Percentiles rank a stretch among this genome's conserved stretches.
Conservation (phyloP, 2,797 vertebrate species). For the Knipowitschia caucasica region DNA sequence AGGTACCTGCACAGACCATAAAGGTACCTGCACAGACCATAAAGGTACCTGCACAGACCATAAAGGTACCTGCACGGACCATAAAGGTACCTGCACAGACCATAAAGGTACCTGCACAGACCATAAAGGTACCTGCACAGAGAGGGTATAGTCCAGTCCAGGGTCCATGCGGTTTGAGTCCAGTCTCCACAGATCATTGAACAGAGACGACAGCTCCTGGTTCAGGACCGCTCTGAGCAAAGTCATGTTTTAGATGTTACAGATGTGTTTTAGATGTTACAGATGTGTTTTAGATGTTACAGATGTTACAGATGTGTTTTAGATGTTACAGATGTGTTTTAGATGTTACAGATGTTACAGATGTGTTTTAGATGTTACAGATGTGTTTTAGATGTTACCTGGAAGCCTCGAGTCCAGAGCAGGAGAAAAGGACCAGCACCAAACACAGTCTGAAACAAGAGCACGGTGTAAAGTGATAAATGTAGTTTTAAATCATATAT, state of each 20-base stretch:
- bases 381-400: slow-evolving; percentile 41
- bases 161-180: slow-evolving; percentile 76
- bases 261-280: slow-evolving; percentile 30
- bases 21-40: no score
- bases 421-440: slow-evolving; percentile 44
- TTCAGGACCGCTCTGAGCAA: slow-evolving; percentile 76
- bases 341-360: slow-evolving; percentile 29
- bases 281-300: no score
- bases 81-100: no score
- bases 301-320: not conserved
- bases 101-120: no score
- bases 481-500: no score
- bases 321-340: slow-evolving; percentile 30
- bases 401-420: slow-evolving; percentile 48
- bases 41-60: no score
- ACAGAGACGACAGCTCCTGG: slow-evolving; percentile 77
- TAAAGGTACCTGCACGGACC: no score
- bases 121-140: slow-evolving; percentile 83
- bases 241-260: not conserved
- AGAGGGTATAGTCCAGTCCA: slow-evolving; percentile 77
- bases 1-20: no score
- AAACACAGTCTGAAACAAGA: slow-evolving; percentile 43
- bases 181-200: slow-evolving; percentile 81
- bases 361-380: not conserved
- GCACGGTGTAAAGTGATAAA: no score